A percentile compares a stretch with the other conserved stretches of the same genome.
Evolutionary conservation across 1,140 invertebrate species (phyloP).

Genomic region (Drepana arcuata): DNA sequence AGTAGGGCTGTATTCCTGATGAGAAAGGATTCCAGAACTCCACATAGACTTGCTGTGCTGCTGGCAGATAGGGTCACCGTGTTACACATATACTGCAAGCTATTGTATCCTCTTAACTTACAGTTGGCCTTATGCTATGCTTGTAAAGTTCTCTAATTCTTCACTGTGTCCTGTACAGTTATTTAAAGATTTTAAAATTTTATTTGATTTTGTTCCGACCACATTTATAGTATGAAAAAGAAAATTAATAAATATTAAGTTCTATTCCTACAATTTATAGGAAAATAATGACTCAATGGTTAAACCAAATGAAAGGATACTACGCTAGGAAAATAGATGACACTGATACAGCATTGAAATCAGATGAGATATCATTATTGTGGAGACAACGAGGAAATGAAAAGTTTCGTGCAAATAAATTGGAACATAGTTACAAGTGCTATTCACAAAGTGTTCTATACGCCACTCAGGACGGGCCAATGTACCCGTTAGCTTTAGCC

Average conservation of each 20-base stretch:
- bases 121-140: too few species aligned
- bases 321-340: slow-evolving; percentile 39
- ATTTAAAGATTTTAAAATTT: too few species aligned
- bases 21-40: too few species aligned
- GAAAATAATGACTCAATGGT: slow-evolving; percentile 46
- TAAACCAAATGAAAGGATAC: slow-evolving; percentile 38
- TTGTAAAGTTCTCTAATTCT: too few species aligned
- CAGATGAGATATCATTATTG: slow-evolving; percentile 37
- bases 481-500: slow-evolving; percentile 47
- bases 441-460: slow-evolving; percentile 50
- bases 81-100: too few species aligned
- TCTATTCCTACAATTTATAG: slow-evolving; percentile 19
- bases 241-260: background rate
- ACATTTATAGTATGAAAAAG: too few species aligned
- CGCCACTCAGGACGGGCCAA: slow-evolving; percentile 36
- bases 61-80: too few species aligned
- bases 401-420: slow-evolving; percentile 34
- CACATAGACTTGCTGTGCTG: too few species aligned
- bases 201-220: too few species aligned
- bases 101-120: too few species aligned
- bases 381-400: slow-evolving; percentile 53
- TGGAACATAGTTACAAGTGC: slow-evolving; percentile 43
- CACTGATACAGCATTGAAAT: slow-evolving; percentile 42
- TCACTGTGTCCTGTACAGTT: too few species aligned
- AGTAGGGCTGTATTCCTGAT: too few species aligned